Evolutionary conservation across 2,113 vertebrate species (phyloP).

Genomic region (Alethe diademata): DNA sequence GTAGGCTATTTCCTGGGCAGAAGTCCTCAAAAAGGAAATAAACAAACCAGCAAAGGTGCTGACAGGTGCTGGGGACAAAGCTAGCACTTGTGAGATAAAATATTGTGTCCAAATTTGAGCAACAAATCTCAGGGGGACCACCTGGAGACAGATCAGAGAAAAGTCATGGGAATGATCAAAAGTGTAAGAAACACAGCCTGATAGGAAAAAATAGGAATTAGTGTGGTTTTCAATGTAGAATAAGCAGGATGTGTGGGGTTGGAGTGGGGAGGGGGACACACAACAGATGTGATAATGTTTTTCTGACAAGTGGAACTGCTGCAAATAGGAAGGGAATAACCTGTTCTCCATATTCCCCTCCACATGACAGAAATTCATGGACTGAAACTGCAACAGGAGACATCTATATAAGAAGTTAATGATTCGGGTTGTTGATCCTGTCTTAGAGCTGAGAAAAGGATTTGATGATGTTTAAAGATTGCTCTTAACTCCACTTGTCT

Average conservation of each 20-base stretch:
- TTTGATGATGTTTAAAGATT: conserved; percentile 6
- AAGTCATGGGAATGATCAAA: background rate
- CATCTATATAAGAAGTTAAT: background rate
- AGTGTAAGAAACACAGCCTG: background rate
- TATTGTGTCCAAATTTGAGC: background rate
- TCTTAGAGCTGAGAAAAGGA: background rate
- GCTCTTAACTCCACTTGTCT: background rate
- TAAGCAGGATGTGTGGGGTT: background rate
- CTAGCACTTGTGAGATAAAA: background rate
- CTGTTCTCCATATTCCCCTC: background rate
- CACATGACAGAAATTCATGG: background rate
- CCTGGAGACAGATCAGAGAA: background rate
- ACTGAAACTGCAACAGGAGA: background rate
- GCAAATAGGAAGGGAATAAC: background rate
- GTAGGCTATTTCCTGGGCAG: background rate
- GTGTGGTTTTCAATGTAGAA: background rate
- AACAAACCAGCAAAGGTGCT: fast-evolving
- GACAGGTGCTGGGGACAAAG: background rate
- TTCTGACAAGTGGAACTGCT: background rate
- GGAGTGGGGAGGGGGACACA: background rate
- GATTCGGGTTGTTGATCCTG: background rate
- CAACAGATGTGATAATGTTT: background rate
- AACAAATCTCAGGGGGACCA: background rate
- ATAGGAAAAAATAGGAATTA: background rate
- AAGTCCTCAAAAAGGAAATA: background rate